Conservation (phyloP, 2,888 invertebrate genomes). For the Leptothorax acervorum region DNA sequence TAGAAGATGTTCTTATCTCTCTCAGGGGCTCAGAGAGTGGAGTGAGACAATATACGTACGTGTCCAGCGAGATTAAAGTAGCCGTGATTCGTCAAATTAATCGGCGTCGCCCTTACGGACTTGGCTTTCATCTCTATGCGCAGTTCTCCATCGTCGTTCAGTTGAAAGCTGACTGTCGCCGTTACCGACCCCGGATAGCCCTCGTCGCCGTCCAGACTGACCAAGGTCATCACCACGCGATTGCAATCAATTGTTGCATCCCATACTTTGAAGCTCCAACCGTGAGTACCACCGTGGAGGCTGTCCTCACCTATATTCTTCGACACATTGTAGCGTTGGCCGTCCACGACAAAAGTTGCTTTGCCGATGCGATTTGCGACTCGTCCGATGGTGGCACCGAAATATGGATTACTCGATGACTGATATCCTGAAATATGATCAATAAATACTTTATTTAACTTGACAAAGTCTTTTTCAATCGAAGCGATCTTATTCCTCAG, state of each 20-base stretch:
- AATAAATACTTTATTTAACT: not conserved
- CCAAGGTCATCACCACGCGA: constrained; percentile 90
- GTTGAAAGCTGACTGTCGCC: constrained; percentile 90
- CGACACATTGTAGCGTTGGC: constrained; percentile 89
- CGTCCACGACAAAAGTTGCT: constrained; percentile 90
- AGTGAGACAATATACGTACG: constrained; percentile 85
- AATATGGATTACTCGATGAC: constrained; percentile 91
- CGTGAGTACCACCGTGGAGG: constrained; percentile 94
- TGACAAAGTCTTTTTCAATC: not conserved
- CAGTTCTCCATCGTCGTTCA: constrained; percentile 91
- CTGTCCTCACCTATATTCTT: constrained; percentile 90
- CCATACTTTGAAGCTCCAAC: constrained; percentile 91
- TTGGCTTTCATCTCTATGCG: constrained; percentile 91
- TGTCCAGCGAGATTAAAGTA: constrained; percentile 98
- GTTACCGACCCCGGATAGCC: constrained; percentile 95
- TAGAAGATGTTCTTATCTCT: not conserved
- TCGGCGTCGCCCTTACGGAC: constrained; percentile 92
- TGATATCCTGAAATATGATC: constrained; percentile 88
- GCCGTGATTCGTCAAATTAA: constrained; percentile 95
- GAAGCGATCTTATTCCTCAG: not conserved
- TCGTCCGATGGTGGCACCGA: constrained; percentile 95
- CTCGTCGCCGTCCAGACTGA: constrained; percentile 93
- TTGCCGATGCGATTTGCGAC: constrained; percentile 93
- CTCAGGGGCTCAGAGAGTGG: not conserved
- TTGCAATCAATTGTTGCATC: constrained; percentile 77